phyloP scores from a whole-genome alignment of 2,888 invertebrate species.

The Drosophila cracens region DNA sequence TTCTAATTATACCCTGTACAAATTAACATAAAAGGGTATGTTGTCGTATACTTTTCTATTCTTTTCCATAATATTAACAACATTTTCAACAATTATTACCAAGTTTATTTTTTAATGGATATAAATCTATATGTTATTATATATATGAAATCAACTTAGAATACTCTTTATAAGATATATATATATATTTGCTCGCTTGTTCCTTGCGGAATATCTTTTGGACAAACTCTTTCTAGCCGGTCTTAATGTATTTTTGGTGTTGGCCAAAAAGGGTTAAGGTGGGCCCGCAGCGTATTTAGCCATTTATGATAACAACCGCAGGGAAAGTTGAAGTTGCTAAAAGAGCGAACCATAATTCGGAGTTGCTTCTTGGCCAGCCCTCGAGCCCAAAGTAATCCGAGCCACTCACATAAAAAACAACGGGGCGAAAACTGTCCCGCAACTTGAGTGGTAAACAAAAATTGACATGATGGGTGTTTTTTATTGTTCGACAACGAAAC shows the following conservation, averaged over 20 bases:
- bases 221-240: not conserved
- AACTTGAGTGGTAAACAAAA: constrained; percentile 18
- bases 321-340: constrained; percentile 31
- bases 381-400: constrained; percentile 4
- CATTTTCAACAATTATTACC: too few relatives aligned
- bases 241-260: constrained; percentile 56
- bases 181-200: not conserved
- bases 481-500: constrained; percentile 25
- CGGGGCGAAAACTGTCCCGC: constrained; percentile 23
- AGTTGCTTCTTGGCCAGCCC: constrained; percentile 28
- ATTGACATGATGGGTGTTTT: constrained; percentile 22
- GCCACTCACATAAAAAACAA: constrained; percentile 8
- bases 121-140: not conserved
- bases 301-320: constrained; percentile 56
- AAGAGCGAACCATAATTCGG: constrained; percentile 11
- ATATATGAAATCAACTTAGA: not conserved
- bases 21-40: constrained; percentile 6
- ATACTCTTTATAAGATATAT: not conserved
- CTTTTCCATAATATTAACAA: too few relatives aligned
- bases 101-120: too few relatives aligned
- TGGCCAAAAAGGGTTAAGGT: constrained; percentile 43
- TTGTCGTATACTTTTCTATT: too few relatives aligned
- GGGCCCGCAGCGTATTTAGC: constrained; percentile 50
- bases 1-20: constrained; percentile 20
- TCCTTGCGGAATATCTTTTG: constrained; percentile 1